Conservation (phyloP, 2,888 invertebrate genomes). For the Tridacna crocea region DNA sequence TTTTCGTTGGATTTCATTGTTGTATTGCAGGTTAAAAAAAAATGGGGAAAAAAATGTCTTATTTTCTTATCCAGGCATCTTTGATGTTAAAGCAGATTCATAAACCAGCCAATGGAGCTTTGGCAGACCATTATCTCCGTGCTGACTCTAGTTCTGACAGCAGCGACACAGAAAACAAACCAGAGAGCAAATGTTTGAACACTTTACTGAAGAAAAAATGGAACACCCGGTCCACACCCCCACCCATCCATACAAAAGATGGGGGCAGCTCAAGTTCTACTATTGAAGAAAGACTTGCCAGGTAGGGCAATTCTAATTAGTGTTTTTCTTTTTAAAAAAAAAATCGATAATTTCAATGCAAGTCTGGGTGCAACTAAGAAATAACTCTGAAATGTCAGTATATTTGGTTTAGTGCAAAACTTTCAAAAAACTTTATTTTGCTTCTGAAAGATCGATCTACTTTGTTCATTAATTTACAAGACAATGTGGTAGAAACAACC, state of each 20-base stretch:
- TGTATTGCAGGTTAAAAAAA: too few relatives aligned
- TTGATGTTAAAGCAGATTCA: conserved; percentile 73
- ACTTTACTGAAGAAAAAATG: conserved; percentile 40
- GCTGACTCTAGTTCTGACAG: conserved; percentile 39
- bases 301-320: conserved; percentile 46
- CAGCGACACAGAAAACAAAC: conserved; percentile 47
- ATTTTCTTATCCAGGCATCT: conserved; percentile 64
- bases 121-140: conserved; percentile 67
- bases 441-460: too few relatives aligned
- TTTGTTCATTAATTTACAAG: too few relatives aligned
- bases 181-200: conserved; percentile 29
- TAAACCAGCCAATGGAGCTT: conserved; percentile 77
- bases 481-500: too few relatives aligned
- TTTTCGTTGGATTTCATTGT: too few relatives aligned
- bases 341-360: not conserved
- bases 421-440: too few relatives aligned
- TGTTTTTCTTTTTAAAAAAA: not conserved
- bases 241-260: not conserved
- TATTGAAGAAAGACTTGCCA: conserved; percentile 75
- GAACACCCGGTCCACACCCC: conserved; percentile 26
- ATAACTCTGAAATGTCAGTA: too few relatives aligned
- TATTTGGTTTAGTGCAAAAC: too few relatives aligned
- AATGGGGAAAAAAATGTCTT: too few relatives aligned
- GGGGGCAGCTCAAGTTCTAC: conserved; percentile 3
- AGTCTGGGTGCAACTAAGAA: not conserved